These are phyloP conservation scores for Mythimna loreyi DNA, from an alignment of 2,888 invertebrate species.

Conservation along the genomic window DNA sequence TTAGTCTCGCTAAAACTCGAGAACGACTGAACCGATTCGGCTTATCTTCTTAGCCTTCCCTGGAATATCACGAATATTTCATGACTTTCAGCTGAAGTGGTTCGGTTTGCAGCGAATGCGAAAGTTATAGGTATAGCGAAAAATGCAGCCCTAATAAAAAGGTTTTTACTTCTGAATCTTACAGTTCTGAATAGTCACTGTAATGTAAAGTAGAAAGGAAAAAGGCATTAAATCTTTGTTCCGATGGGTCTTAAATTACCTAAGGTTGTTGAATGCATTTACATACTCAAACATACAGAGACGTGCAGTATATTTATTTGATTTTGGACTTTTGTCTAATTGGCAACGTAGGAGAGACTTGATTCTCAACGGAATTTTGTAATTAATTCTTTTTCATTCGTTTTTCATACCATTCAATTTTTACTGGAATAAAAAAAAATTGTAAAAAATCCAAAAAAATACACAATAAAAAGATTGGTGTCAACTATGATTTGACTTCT, in stretches of 20 bases:
- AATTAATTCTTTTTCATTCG: background rate
- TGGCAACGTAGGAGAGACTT: background rate
- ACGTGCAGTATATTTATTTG: conserved; percentile 23
- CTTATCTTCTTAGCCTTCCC: too few species aligned
- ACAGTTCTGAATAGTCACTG: conserved; percentile 42
- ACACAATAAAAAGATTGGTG: too few species aligned
- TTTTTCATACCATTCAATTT: background rate
- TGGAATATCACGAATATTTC: too few species aligned
- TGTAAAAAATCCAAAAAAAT: too few species aligned
- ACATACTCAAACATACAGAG: conserved; percentile 39
- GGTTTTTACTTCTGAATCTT: conserved; percentile 39
- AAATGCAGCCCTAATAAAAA: conserved; percentile 29
- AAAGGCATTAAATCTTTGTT: conserved; percentile 38
- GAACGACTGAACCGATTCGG: too few species aligned
- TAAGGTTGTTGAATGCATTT: conserved; percentile 43
- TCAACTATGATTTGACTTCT: too few species aligned
- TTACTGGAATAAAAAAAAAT: too few species aligned
- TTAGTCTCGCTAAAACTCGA: too few species aligned
- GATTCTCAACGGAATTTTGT: background rate
- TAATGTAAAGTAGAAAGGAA: conserved; percentile 45
- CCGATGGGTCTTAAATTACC: conserved; percentile 31
- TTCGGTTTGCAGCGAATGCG: too few species aligned
- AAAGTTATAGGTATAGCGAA: conserved; percentile 12
- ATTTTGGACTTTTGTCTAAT: background rate
- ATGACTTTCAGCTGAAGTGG: too few species aligned